phyloP scores from a whole-genome alignment of 2,888 invertebrate genomes.

The Clitarchus hookeri region DNA sequence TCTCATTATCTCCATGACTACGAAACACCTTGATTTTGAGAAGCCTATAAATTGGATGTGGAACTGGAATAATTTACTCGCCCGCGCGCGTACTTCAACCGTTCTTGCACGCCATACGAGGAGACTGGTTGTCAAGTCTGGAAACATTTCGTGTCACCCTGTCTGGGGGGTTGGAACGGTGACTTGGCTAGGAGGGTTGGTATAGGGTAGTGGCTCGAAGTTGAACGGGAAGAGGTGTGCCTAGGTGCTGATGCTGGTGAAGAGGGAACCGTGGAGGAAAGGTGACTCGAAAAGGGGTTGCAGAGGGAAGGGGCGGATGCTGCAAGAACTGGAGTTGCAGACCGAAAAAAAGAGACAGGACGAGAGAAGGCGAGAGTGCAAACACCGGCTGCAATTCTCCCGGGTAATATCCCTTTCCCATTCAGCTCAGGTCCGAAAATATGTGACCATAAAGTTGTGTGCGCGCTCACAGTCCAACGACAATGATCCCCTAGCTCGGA shows the following conservation, averaged over 20 bases:
- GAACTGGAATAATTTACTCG: no score
- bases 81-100: no score
- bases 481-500: not conserved
- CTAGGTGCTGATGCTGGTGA: not conserved
- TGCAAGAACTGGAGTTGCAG: not conserved
- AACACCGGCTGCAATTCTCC: constrained; percentile 30
- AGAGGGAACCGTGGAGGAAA: not conserved
- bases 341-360: not conserved
- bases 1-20: no score
- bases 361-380: not conserved
- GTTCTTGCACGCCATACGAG: no score
- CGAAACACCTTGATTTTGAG: no score
- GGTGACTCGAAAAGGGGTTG: not conserved
- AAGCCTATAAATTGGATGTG: no score
- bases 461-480: constrained; percentile 1
- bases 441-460: constrained; percentile 35
- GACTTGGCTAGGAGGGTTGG: no score
- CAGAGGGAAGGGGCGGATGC: not conserved
- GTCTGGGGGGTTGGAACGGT: no score
- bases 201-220: no score
- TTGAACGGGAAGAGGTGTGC: no score
- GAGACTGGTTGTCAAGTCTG: no score
- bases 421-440: constrained; percentile 33
- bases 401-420: constrained; percentile 35
- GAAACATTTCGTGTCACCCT: no score